Conservation (phyloP, 2,888 invertebrate species). For the Endotricha flammealis region DNA sequence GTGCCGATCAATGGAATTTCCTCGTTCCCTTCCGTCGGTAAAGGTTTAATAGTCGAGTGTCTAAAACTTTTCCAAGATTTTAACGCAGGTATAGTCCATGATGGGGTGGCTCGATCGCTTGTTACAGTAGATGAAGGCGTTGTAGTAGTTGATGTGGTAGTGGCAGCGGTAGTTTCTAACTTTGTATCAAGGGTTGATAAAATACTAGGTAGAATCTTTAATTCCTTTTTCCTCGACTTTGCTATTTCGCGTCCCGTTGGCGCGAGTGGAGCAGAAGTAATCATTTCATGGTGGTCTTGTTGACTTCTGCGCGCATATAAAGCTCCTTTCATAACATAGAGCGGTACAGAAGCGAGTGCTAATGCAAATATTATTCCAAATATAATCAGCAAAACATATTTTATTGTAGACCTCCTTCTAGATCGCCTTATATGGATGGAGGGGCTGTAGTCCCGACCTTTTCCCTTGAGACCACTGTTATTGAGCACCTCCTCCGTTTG, state of each 20-base stretch:
- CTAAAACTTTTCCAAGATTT: slow-evolving; percentile 59
- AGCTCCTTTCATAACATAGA: slow-evolving; percentile 56
- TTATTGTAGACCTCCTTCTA: slow-evolving; percentile 51
- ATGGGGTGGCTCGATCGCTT: slow-evolving; percentile 50
- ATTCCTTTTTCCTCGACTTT: slow-evolving; percentile 61
- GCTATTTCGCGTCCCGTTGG: slow-evolving; percentile 47
- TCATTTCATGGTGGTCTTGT: slow-evolving; percentile 34
- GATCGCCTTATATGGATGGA: slow-evolving; percentile 62
- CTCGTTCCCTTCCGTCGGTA: slow-evolving; percentile 49
- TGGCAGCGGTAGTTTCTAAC: slow-evolving; percentile 38
- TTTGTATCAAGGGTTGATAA: slow-evolving; percentile 40
- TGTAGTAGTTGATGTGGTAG: slow-evolving; percentile 32
- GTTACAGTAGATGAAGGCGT: slow-evolving; percentile 33
- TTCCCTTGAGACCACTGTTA: slow-evolving; percentile 78
- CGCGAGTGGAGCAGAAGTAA: slow-evolving; percentile 42
- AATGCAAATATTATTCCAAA: slow-evolving; percentile 53
- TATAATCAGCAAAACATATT: slow-evolving; percentile 56
- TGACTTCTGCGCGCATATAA: slow-evolving; percentile 42
- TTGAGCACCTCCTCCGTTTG: slow-evolving; percentile 82
- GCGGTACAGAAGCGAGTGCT: slow-evolving; percentile 50
- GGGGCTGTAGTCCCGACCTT: slow-evolving; percentile 71
- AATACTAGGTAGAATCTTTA: slow-evolving; percentile 48
- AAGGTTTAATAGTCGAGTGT: slow-evolving; percentile 44
- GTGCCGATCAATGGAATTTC: slow-evolving; percentile 47
- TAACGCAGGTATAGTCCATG: slow-evolving; percentile 76